Conservation (phyloP, 2,113 vertebrate genomes). For the Coturnix japonica region DNA sequence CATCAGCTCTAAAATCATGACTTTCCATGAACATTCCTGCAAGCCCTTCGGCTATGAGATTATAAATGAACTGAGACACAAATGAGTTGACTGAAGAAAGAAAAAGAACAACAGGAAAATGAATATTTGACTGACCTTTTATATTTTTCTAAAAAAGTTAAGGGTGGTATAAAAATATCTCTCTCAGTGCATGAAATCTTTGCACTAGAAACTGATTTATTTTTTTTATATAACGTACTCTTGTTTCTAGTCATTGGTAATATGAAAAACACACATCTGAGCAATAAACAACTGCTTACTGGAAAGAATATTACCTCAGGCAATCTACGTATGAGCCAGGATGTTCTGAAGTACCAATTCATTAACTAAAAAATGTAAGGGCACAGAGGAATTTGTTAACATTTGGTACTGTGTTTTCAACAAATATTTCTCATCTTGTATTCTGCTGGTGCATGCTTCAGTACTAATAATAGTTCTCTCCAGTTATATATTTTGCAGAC, state of each 20-base stretch:
- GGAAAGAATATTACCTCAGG: background rate
- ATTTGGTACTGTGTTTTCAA: background rate
- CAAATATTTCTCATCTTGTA: background rate
- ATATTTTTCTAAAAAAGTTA: background rate
- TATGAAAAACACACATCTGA: background rate
- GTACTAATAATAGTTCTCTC: background rate
- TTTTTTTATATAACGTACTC: background rate
- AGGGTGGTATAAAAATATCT: background rate
- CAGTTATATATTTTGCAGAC: background rate
- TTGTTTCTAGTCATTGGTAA: background rate
- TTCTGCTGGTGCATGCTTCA: background rate
- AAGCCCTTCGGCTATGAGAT: background rate
- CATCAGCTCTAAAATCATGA: background rate
- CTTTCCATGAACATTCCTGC: background rate
- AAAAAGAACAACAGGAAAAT: background rate
- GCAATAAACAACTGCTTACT: background rate
- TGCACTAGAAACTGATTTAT: background rate
- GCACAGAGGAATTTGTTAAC: background rate
- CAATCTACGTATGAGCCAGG: background rate
- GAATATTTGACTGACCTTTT: background rate
- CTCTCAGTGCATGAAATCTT: background rate
- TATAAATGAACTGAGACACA: background rate
- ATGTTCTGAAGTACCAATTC: background rate
- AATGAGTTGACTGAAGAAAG: background rate
- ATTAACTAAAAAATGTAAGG: background rate